Percentiles rank a stretch among this genome's conserved stretches.
These are phyloP conservation scores for Papilio helenus DNA, from an alignment of 1,140 invertebrate genomes.

Conservation along the genomic window DNA sequence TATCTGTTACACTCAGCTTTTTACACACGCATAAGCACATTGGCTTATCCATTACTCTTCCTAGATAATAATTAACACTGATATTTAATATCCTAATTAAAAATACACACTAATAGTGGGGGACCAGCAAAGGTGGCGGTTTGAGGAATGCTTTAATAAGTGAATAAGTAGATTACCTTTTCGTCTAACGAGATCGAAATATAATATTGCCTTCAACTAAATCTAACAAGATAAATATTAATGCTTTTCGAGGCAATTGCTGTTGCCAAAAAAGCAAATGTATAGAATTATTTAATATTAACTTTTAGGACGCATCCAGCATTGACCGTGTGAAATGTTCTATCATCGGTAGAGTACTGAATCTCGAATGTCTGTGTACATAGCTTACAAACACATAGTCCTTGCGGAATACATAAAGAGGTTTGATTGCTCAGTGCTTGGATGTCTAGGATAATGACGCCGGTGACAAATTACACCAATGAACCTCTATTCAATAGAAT, in stretches of 20 bases:
- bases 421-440: constrained; percentile 55
- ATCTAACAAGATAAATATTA: too few relatives aligned
- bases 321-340: constrained; percentile 64
- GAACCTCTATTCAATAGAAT: constrained; percentile 41
- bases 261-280: not conserved
- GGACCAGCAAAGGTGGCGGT: too few relatives aligned
- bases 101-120: not conserved
- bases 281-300: not conserved
- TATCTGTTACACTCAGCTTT: not conserved
- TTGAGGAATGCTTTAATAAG: too few relatives aligned
- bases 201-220: too few relatives aligned
- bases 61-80: not conserved
- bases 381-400: constrained; percentile 49
- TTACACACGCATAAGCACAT: not conserved
- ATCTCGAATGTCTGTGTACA: constrained; percentile 60
- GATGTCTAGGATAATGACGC: constrained; percentile 45
- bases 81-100: not conserved
- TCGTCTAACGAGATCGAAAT: not conserved
- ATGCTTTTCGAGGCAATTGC: too few relatives aligned
- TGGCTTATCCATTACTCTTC: not conserved
- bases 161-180: not conserved
- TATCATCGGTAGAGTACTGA: constrained; percentile 54
- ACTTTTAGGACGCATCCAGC: constrained; percentile 50
- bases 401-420: constrained; percentile 58
- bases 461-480: constrained; percentile 52